Base-by-base conservation (phyloP, 2,888 invertebrate species). In the Drosophila pseudotakahashii region DNA sequence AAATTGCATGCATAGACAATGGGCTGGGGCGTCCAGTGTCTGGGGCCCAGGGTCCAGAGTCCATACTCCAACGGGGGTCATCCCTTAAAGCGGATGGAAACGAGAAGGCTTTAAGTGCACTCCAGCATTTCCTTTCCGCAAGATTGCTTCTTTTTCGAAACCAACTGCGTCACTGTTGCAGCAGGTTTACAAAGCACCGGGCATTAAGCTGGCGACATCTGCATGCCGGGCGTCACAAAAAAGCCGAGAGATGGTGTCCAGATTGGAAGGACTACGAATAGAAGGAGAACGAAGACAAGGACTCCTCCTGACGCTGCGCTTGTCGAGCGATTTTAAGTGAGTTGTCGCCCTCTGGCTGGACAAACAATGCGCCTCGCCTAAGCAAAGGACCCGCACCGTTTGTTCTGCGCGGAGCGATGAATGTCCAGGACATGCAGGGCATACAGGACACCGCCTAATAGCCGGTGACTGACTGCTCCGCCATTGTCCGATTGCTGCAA, bases 321-420 rank as follows among this genome's bases (percentile, higher is more conserved):
- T 13, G 57, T 48, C 48, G 55, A 51, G 50, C 55, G 53, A 58
- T 81, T 87, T 81, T 79, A 81, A 82, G 75, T 78, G 87, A 81
- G 84, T 87, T 73, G 84, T 81, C 79, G 69, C 66, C 70, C 76
- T 69, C 58, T 58, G 52, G 47, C 58, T 61, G 69, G 51, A 44
- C 77, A 82, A 82, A 84, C 82, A 87, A 84, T 68, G 72, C 70
- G 39, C 57, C 50, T 67, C 60, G 69, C 77, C 85, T 73, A 68
- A 66, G 60, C 67, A 64, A 41, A 52, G 34, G 23, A 23, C 42
- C 47, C 45, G 34, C 60, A 39, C 45, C 60, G 13, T 55, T 55
- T 44, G 55, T 55, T 13, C 61, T 32, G 26, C 78, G 74, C 72
- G 70, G 76, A 73, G 75, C 79, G 79, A 76, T 72, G 52, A 70